These are phyloP conservation scores for Tauraco hartlaubi DNA, from an alignment of 2,797 vertebrate genomes.

Conservation along the genomic window DNA sequence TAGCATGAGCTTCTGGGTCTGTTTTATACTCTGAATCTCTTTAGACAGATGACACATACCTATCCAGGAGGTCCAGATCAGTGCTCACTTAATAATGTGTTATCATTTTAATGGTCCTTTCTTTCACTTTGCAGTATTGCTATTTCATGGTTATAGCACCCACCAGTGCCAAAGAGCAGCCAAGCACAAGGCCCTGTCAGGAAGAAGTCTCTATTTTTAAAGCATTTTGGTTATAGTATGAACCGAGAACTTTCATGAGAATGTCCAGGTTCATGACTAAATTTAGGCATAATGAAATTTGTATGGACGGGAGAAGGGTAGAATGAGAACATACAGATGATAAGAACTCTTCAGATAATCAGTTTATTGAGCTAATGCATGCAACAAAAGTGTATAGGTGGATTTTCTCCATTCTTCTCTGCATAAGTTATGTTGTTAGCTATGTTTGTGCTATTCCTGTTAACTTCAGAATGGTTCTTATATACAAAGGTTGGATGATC, in stretches of 20 bases:
- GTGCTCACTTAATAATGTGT: neutral
- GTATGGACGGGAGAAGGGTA: neutral
- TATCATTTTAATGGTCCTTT: neutral
- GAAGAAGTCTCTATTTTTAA: neutral
- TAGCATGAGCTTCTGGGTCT: neutral
- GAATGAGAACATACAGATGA: neutral
- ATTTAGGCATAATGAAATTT: neutral
- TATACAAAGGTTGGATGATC: neutral
- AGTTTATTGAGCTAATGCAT: neutral
- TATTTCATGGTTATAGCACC: neutral
- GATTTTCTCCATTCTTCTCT: neutral
- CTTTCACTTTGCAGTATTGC: neutral
- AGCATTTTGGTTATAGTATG: neutral
- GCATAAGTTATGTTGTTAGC: neutral
- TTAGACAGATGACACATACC: neutral
- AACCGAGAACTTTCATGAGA: neutral
- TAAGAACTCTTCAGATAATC: neutral
- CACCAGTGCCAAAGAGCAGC: neutral
- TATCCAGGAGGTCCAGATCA: neutral
- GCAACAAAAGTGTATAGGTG: rapidly evolving
- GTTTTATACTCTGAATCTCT: neutral
- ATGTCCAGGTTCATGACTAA: neutral
- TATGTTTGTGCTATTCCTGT: neutral
- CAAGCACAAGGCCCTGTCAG: neutral
- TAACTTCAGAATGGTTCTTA: neutral